These are phyloP conservation scores for Parambassis ranga DNA, from an alignment of 2,797 vertebrate genomes.

Conservation along the genomic window DNA sequence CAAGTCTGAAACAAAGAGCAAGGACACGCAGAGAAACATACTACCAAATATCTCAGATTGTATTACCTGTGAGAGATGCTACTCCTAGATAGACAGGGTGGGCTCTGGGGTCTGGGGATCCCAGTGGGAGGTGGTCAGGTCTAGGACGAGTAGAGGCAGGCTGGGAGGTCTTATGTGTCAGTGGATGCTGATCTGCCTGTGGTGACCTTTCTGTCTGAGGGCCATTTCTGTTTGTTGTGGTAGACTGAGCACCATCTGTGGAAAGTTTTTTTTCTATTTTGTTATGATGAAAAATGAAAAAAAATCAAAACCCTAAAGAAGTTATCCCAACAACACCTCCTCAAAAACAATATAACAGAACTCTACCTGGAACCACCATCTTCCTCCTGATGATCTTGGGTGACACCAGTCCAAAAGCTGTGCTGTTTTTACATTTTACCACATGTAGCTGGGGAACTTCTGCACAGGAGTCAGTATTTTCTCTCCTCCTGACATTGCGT, in stretches of 20 bases:
- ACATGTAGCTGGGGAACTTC: conserved; percentile 79
- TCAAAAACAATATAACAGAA: background rate
- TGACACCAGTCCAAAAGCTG: conserved; percentile 79
- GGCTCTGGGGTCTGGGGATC: conserved; percentile 66
- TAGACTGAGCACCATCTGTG: conserved; percentile 48
- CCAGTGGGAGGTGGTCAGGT: conserved; percentile 61
- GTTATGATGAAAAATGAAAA: background rate
- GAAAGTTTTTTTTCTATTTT: background rate
- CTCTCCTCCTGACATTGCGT: conserved; percentile 61
- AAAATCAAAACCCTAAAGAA: background rate
- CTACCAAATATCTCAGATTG: background rate
- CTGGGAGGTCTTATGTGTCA: conserved; percentile 9
- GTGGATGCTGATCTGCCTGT: conserved; percentile 13
- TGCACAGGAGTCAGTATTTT: conserved; percentile 29
- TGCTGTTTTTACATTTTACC: conserved; percentile 80
- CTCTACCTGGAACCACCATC: conserved; percentile 67
- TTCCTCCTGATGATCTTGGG: conserved; percentile 78
- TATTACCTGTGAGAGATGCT: conserved; percentile 86
- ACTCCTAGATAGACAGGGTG: conserved; percentile 83
- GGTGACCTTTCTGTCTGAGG: conserved; percentile 19
- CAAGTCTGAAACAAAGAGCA: no score
- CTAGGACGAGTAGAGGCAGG: conserved; percentile 36
- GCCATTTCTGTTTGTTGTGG: conserved; percentile 10
- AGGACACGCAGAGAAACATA: no score
- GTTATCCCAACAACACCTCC: background rate